Conservation (phyloP, 2,888 invertebrate species). For the Congeria kusceri region DNA sequence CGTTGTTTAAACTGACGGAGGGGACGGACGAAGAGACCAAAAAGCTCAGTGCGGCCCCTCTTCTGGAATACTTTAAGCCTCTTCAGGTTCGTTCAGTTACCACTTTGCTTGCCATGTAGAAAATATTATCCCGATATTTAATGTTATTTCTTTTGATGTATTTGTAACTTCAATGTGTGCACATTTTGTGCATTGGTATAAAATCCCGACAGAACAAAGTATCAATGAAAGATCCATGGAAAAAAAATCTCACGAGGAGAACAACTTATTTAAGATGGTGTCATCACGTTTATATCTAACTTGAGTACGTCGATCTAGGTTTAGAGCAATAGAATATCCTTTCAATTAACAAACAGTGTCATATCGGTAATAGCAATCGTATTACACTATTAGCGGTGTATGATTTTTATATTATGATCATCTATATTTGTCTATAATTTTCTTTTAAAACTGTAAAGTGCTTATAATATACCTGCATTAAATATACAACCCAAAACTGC, state of each 20-base stretch:
- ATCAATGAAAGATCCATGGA: neutral
- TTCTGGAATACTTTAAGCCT: slow-evolving; percentile 93
- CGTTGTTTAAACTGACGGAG: slow-evolving; percentile 92
- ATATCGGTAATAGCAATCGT: no score
- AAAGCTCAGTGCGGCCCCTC: slow-evolving; percentile 90
- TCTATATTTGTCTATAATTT: no score
- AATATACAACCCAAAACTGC: neutral
- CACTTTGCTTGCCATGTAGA: neutral
- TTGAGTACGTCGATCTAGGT: no score
- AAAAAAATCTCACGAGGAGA: no score
- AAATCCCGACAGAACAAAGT: neutral
- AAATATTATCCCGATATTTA: neutral
- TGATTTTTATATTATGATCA: no score
- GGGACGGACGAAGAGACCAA: slow-evolving; percentile 56
- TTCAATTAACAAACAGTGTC: no score
- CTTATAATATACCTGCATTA: neutral
- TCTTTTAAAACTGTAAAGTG: no score
- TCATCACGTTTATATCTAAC: no score
- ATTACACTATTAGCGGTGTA: no score
- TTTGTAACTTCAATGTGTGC: neutral
- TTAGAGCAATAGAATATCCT: no score
- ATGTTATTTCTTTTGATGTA: neutral
- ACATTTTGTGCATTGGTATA: neutral
- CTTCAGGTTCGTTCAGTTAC: slow-evolving; percentile 83
- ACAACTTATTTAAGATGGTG: no score